Conservation (phyloP, 2,888 invertebrate species). For the Mythimna loreyi region DNA sequence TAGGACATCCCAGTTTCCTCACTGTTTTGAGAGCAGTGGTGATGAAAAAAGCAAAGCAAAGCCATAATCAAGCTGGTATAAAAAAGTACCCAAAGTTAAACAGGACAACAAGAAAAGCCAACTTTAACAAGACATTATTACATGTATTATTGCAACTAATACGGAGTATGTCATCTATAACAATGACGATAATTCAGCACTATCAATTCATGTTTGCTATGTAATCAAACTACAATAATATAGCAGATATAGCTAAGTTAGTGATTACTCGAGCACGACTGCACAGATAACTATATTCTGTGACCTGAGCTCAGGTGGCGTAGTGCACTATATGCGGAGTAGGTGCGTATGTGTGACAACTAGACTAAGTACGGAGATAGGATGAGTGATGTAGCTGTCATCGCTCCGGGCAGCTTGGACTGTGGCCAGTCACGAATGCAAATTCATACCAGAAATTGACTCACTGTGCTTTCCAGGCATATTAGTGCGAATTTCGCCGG, state of each 20-base stretch:
- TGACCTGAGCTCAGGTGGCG: conserved; percentile 52
- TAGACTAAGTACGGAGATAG: conserved; percentile 51
- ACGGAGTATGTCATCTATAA: conserved; percentile 24
- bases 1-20: too few relatives aligned
- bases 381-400: conserved; percentile 80
- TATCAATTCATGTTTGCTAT: conserved; percentile 53
- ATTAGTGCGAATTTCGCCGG: conserved; percentile 76
- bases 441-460: conserved; percentile 82
- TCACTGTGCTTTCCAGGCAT: conserved; percentile 75
- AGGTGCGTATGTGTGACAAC: conserved; percentile 23
- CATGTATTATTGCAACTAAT: background rate
- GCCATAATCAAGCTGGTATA: too few relatives aligned
- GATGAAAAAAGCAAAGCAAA: too few relatives aligned
- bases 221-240: conserved; percentile 53
- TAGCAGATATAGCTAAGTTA: conserved; percentile 31
- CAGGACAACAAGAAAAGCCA: too few relatives aligned
- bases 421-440: conserved; percentile 80
- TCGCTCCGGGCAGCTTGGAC: conserved; percentile 81
- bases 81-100: too few relatives aligned
- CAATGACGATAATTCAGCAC: conserved; percentile 49
- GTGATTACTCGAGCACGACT: conserved; percentile 41
- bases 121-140: background rate
- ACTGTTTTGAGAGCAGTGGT: too few relatives aligned
- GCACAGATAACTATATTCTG: conserved; percentile 40
- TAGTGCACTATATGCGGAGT: conserved; percentile 17